phyloP scores from a whole-genome alignment of 2,113 vertebrate genomes.

The Emydocephalus ijimae region DNA sequence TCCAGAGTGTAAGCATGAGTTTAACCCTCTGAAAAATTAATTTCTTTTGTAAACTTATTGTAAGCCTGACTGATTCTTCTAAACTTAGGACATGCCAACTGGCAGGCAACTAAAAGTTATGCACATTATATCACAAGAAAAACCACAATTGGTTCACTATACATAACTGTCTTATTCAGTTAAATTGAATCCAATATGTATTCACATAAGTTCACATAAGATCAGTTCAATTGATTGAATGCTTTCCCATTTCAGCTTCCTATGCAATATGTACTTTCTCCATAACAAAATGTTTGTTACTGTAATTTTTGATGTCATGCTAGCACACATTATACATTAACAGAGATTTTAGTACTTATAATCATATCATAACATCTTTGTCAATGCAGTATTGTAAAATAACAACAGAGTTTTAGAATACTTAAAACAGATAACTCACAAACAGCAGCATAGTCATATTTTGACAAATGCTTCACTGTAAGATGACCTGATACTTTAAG shows the following conservation, averaged over 20 bases:
- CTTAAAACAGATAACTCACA: not conserved
- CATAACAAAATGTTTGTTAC: not conserved
- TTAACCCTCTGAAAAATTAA: not conserved
- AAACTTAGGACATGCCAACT: not conserved
- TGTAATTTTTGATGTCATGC: not conserved
- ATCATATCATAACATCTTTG: not conserved
- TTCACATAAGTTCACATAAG: not conserved
- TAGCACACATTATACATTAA: not conserved
- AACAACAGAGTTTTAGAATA: not conserved
- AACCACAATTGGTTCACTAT: not conserved
- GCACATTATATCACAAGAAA: not conserved
- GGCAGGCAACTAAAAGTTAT: not conserved
- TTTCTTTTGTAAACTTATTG: not conserved
- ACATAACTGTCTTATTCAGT: not conserved
- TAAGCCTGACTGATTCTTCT: not conserved
- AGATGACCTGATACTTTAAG: not conserved
- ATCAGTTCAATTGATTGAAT: not conserved
- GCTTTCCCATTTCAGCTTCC: not conserved
- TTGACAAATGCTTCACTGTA: not conserved
- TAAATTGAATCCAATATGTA: not conserved
- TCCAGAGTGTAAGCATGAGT: not conserved
- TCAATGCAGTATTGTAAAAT: constrained; percentile 1
- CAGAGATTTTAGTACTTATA: not conserved
- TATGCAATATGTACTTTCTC: not conserved
- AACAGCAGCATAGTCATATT: not conserved